Conservation (phyloP, 2,113 vertebrate species). For the Phocoena sinus region DNA sequence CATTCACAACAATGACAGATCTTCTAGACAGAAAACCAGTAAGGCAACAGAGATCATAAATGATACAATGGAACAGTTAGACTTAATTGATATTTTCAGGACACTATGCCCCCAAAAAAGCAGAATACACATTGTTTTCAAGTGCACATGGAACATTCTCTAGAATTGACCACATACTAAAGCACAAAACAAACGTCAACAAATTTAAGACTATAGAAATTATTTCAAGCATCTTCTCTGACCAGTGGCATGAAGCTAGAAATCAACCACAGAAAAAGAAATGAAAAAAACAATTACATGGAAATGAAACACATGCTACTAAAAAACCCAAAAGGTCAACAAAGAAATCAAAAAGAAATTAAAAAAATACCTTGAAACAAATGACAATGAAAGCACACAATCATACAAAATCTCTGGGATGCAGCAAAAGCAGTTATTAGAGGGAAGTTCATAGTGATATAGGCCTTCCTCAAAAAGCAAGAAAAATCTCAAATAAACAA, state of each 20-base stretch:
- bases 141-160: not conserved
- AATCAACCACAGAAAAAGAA: not conserved
- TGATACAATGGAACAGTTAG: not conserved
- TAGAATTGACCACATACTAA: not conserved
- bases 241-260: not conserved
- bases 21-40: not conserved
- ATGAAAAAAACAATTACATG: not conserved
- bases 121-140: not conserved
- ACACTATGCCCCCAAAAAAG: not conserved
- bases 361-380: not conserved
- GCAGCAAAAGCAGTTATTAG: not conserved
- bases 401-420: not conserved
- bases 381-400: not conserved
- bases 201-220: not conserved
- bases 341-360: not conserved
- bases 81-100: not conserved
- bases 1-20: not conserved
- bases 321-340: not conserved
- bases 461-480: not conserved
- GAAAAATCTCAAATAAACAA: not conserved
- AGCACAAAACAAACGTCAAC: not conserved
- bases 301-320: not conserved
- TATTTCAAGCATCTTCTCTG: not conserved
- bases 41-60: not conserved
- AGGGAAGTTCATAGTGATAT: not conserved